Evolutionary conservation across 2,797 vertebrate genomes (phyloP).

Genomic region (Crocodylus rhombifer): DNA sequence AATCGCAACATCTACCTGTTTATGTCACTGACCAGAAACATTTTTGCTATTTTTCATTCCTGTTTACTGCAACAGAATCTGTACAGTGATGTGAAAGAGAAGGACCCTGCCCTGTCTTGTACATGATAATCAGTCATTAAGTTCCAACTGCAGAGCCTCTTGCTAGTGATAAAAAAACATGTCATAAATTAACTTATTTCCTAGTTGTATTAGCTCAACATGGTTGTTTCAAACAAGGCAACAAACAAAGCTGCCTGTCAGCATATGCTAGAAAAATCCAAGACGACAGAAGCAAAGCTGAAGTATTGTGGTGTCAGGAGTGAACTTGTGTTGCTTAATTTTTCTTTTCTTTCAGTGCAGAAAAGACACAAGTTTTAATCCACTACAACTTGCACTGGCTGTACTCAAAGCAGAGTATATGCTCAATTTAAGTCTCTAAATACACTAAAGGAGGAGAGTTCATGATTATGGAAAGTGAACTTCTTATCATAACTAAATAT

Average conservation of each 20-base stretch:
- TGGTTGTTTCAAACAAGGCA: not conserved
- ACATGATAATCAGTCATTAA: not conserved
- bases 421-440: not conserved
- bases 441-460: not conserved
- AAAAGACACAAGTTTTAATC: not conserved
- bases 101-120: not conserved
- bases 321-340: not conserved
- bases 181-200: not conserved
- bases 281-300: not conserved
- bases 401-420: not conserved
- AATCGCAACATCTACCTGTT: not conserved
- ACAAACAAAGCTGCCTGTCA: not conserved
- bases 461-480: not conserved
- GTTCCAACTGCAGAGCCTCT: not conserved
- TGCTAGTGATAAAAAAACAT: not conserved
- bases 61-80: not conserved
- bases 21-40: constrained; percentile 28
- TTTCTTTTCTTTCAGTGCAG: not conserved
- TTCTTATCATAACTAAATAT: not conserved
- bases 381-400: not conserved
- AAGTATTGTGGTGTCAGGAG: not conserved
- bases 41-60: constrained; percentile 46
- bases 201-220: not conserved
- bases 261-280: not conserved
- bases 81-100: not conserved